phyloP scores from a whole-genome alignment of 2,113 vertebrate genomes.

The Rhombomys opimus region DNA sequence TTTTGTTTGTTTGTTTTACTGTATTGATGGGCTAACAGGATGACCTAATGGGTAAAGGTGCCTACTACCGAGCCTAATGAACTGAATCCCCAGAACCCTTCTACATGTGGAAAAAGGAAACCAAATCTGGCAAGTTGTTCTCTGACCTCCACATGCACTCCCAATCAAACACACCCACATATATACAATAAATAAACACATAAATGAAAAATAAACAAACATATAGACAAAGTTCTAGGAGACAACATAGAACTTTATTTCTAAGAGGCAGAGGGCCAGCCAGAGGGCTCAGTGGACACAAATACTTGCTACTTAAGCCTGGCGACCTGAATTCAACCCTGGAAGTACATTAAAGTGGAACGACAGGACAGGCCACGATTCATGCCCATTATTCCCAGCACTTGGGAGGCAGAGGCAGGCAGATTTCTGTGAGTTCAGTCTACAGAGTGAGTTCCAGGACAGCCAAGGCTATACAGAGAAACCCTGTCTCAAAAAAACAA shows the following conservation, averaged over 20 bases:
- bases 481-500: background rate
- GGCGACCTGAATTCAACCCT: background rate
- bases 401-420: background rate
- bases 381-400: too few relatives aligned
- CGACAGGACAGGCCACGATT: too few relatives aligned
- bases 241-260: slow-evolving; percentile 28
- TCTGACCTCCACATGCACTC: background rate
- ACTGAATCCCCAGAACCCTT: background rate
- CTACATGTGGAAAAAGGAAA: too few relatives aligned
- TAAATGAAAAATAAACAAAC: background rate
- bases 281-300: background rate
- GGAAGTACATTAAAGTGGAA: background rate
- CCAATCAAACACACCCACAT: background rate
- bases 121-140: background rate
- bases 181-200: background rate
- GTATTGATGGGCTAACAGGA: background rate
- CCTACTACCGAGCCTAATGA: background rate
- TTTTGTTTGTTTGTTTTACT: background rate
- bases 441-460: background rate
- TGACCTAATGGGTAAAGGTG: background rate
- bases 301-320: background rate
- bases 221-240: background rate
- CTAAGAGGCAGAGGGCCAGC: background rate
- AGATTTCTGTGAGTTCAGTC: background rate
- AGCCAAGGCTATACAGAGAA: background rate